Evolutionary conservation across 2,113 vertebrate species (phyloP).

Genomic region (Lepus americanus): DNA sequence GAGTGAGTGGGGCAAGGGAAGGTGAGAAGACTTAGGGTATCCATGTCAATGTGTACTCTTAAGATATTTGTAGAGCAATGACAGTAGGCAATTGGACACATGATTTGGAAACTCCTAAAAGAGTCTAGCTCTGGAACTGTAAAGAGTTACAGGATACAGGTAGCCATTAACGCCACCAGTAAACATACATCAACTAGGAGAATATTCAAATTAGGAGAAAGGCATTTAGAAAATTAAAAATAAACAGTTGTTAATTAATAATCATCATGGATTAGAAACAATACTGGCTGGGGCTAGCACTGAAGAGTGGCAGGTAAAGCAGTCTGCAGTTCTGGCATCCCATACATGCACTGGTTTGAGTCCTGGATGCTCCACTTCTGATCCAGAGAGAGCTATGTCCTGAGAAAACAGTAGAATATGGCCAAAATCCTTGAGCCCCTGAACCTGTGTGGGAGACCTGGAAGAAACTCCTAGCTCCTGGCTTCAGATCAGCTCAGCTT

Average conservation of each 20-base stretch:
- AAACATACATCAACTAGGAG: neutral
- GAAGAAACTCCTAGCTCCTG: too few species aligned
- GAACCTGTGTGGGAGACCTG: too few species aligned
- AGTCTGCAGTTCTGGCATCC: too few species aligned
- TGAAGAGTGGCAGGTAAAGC: too few species aligned
- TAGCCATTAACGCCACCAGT: neutral
- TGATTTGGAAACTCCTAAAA: neutral
- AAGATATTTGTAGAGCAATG: neutral
- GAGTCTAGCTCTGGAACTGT: neutral
- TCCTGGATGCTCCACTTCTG: too few species aligned
- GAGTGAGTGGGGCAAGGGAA: neutral
- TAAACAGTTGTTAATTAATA: neutral
- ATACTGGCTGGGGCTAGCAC: too few species aligned
- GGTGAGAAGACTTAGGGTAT: neutral
- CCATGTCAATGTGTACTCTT: neutral
- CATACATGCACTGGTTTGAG: too few species aligned
- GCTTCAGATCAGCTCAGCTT: too few species aligned
- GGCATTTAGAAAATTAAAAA: constrained; percentile 1
- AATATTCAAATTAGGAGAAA: neutral
- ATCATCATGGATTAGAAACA: too few species aligned
- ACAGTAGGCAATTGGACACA: neutral
- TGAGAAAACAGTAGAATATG: too few species aligned
- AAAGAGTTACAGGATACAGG: neutral
- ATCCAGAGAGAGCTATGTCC: too few species aligned
- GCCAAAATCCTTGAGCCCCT: too few species aligned